Evolutionary conservation across 1,140 invertebrate species (phyloP).

Genomic region (Ceratosolen solmsi): DNA sequence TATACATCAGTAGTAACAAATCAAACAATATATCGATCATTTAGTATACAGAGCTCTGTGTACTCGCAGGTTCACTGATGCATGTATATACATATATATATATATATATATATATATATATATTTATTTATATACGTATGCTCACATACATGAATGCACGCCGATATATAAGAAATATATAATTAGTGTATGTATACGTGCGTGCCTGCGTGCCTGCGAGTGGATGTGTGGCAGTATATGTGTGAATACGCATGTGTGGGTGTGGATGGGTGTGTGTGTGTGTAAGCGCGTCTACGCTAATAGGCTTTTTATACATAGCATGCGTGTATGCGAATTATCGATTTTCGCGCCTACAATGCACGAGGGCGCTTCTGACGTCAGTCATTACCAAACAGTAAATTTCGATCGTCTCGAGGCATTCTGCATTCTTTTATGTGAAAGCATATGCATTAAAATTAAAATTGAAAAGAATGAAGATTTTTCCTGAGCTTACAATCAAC

Average conservation of each 20-base stretch:
- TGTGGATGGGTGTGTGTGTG: background rate
- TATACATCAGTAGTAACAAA: background rate
- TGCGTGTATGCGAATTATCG: conserved; percentile 70
- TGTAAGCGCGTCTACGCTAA: background rate
- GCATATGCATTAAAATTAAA: no score
- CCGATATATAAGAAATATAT: background rate
- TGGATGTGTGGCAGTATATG: no score
- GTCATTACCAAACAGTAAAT: conserved; percentile 47
- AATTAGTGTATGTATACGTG: no score
- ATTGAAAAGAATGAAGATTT: no score
- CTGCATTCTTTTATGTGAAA: background rate
- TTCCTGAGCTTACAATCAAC: no score
- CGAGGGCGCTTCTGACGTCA: conserved; percentile 60
- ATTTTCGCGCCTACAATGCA: conserved; percentile 63
- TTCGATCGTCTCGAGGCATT: conserved; percentile 32
- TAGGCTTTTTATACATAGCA: no score
- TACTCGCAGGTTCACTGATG: background rate
- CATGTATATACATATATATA: no score
- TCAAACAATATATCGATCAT: background rate
- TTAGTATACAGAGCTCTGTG: background rate
- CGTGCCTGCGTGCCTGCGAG: no score
- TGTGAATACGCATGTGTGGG: conserved; percentile 1
- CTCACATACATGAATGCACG: background rate
- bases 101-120: no score
- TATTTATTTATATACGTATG: background rate